A percentile compares a stretch with the other conserved stretches of the same genome.
Conservation (phyloP, 2,888 invertebrate species). For the Lamproptera curius region DNA sequence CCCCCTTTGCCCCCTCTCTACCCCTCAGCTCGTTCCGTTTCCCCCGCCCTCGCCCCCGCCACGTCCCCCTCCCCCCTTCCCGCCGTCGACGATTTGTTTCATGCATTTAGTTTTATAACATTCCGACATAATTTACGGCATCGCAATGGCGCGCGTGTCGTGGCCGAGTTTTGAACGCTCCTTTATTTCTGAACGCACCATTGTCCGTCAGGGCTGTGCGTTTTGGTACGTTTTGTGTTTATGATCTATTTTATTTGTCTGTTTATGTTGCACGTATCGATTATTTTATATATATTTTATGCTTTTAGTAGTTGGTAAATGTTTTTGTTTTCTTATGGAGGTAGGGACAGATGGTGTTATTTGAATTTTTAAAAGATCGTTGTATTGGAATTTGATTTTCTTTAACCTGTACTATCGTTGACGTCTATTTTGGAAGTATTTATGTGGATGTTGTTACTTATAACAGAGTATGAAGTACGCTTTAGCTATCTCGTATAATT, state of each 20-base stretch:
- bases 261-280: neutral
- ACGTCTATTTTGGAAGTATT: too few species aligned
- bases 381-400: too few species aligned
- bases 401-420: too few species aligned
- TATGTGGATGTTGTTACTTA: too few species aligned
- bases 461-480: too few species aligned
- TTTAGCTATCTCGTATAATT: too few species aligned
- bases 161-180: constrained; percentile 23
- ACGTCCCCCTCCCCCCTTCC: constrained; percentile 34
- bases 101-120: constrained; percentile 73
- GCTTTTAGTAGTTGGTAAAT: too few species aligned
- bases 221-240: neutral
- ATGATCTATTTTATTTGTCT: neutral
- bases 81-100: constrained; percentile 59
- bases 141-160: constrained; percentile 32
- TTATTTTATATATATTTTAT: too few species aligned
- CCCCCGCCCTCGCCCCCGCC: constrained; percentile 30
- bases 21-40: constrained; percentile 30
- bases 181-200: constrained; percentile 23
- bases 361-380: too few species aligned
- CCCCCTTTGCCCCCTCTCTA: constrained; percentile 22
- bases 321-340: too few species aligned
- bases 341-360: too few species aligned
- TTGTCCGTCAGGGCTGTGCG: constrained; percentile 1
- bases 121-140: constrained; percentile 62